A percentile compares a stretch with the other conserved stretches of the same genome.
phyloP scores from a whole-genome alignment of 2,888 invertebrate genomes.

The Philaethria dido region DNA sequence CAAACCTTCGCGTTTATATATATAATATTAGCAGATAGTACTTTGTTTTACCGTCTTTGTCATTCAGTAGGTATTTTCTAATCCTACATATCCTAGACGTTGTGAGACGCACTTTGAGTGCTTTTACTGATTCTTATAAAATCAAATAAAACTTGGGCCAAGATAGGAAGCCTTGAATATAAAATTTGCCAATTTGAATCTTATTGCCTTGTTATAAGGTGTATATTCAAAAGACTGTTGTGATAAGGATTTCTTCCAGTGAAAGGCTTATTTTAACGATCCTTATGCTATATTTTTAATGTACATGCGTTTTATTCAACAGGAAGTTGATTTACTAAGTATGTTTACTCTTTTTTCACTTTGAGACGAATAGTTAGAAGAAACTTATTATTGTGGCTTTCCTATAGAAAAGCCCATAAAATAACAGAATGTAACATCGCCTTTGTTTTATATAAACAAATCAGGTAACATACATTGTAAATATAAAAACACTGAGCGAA shows the following conservation, averaged over 20 bases:
- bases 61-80: not conserved
- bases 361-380: too few species aligned
- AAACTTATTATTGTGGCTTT: too few species aligned
- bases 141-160: constrained; percentile 37
- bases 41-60: not conserved
- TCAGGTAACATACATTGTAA: too few species aligned
- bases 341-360: too few species aligned
- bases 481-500: too few species aligned
- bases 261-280: not conserved
- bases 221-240: constrained; percentile 40
- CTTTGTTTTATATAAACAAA: too few species aligned
- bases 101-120: constrained; percentile 30
- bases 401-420: too few species aligned
- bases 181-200: not conserved
- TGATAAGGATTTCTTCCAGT: constrained; percentile 5
- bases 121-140: constrained; percentile 41
- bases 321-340: too few species aligned
- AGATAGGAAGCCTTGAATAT: constrained; percentile 34
- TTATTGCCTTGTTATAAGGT: constrained; percentile 41
- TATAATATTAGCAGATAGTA: too few species aligned
- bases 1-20: too few species aligned
- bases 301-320: too few species aligned
- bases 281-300: not conserved
- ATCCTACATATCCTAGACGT: constrained; percentile 19
- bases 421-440: too few species aligned